Evolutionary conservation across 1,140 invertebrate genomes (phyloP), one percentile per base, ranked within the genome.

Genomic region (Antheraea pernyi): DNA sequence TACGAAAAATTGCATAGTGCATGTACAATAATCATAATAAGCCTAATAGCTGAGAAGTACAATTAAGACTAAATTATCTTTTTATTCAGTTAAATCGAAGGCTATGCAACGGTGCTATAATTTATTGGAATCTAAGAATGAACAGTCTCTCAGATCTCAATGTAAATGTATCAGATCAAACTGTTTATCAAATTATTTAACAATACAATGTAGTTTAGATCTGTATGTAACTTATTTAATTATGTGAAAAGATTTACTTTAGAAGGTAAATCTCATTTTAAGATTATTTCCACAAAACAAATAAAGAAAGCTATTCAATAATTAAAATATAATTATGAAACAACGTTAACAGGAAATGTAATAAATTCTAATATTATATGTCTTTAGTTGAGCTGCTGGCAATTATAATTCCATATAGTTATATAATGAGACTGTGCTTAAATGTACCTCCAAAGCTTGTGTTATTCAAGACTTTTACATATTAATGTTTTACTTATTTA

Each of bases 401-500:
- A 63, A 37, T 63, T 37, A 63, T 16, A n/a, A 19, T 36, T 59
- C 67, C 19, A 66, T 73, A 64, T 59, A 30, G 22, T 72, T 59
- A 13, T 53, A 53, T 53, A 63, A 68, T 67, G 65, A 78, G 71
- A 78, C 69, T 74, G 74, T 69, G 39, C 72, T 72, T 78, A 37
- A 67, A 68, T 60, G 65, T 70, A 74, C 67, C 63, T 75, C 68
- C 70, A 77, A 77, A 76, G 70, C 70, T 77, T 72, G 65, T 76
- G 46, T 69, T 60, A 66, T 67, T 65, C 66, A 13, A 53, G 46
- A 53, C 39, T 77, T 71, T 66, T 78, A 73, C 59, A 68, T 62
- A 30, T n/a, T 66, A 60, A 63, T 76, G 36, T 59, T 11, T 37
- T 30, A 2, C 22, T 30, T 76, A 79, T 76, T 78, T 73, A 79